Base-by-base conservation (phyloP, 2,113 vertebrate genomes). In the Tenrec ecaudatus region DNA sequence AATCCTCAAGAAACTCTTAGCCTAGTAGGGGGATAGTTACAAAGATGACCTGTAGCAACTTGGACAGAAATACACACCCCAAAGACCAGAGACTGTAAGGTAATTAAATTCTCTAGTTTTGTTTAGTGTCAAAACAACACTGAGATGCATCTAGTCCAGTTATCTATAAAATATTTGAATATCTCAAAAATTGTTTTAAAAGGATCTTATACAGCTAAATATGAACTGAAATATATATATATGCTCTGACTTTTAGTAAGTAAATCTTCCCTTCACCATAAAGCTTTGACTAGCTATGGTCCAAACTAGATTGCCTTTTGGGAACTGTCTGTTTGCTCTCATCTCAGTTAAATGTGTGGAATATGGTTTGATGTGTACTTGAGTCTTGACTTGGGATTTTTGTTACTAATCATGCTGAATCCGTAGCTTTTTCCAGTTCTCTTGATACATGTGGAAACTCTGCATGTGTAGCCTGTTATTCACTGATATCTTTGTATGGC, bases 131-230 rank as follows among this genome's bases (percentile, higher is more conserved):
- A 6, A 82, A 66, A 47, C 19, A 38, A 82, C 38, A 82, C 27
- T 53, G 25, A 90, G 14, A 64, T 25, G 6, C 43, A 76, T 85
- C 7, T 40, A 53, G 3, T 57, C 53, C 31, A 84, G 40, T 93
- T 76, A 84, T 90, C 40, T 83, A 31, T 58, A 91, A 58, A 93
- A 85, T 64, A 81, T 40, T 60, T 64, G 1, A 84, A 29, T 53
- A 84, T 40, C 76, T 36, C 22, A 81, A 57, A 64, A 62, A 91
- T 77, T 43, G 81, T 88, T 15, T 71, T 43, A 76, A 90, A 85
- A 69, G 43, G n/a, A 22, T 84, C 79, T 36, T 27, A 60, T 36
- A 81, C 25, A 36, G 10, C 27, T 57, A 80, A 88, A 43, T 77
- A 57, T 76, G 43, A 69, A 75, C 47, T 53, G 53, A 20, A 76